phyloP scores from a whole-genome alignment of 2,888 invertebrate genomes.

The Acronicta aceris region DNA sequence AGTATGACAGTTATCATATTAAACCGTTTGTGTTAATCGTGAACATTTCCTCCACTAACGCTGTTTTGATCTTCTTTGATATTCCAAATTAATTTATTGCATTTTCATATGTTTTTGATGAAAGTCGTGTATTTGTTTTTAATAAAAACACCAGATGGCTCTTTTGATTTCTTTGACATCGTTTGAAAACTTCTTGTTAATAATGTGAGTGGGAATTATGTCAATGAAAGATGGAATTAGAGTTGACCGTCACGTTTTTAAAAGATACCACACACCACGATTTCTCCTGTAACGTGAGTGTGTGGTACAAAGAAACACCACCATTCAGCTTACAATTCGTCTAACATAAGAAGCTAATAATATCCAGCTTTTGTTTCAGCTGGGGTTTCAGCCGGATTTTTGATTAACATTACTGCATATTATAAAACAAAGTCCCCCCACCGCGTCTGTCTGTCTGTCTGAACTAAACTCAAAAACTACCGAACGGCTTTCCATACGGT shows the following conservation, averaged over 20 bases:
- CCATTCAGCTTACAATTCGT: too few species aligned
- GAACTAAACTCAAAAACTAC: too few species aligned
- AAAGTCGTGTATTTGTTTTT: constrained; percentile 53
- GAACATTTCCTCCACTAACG: constrained; percentile 57
- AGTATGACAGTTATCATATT: constrained; percentile 31
- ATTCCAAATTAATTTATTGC: constrained; percentile 59
- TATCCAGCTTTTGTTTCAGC: too few species aligned
- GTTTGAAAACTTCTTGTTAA: constrained; percentile 35
- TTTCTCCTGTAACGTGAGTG: neutral
- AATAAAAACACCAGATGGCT: constrained; percentile 55
- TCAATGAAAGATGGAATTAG: constrained; percentile 33
- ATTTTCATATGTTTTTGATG: constrained; percentile 62
- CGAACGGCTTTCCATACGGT: too few species aligned
- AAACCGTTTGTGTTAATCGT: constrained; percentile 45
- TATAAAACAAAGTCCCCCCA: too few species aligned
- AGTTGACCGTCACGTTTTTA: constrained; percentile 4
- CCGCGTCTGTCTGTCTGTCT: too few species aligned
- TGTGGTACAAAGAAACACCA: neutral
- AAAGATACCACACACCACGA: neutral
- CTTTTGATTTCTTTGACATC: constrained; percentile 50
- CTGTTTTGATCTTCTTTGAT: constrained; percentile 67
- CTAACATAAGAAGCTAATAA: too few species aligned
- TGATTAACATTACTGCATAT: too few species aligned
- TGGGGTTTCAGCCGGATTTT: too few species aligned
- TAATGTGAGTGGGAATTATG: constrained; percentile 42